Conservation (phyloP, 2,888 invertebrate genomes). For the Trisateles emortualis region DNA sequence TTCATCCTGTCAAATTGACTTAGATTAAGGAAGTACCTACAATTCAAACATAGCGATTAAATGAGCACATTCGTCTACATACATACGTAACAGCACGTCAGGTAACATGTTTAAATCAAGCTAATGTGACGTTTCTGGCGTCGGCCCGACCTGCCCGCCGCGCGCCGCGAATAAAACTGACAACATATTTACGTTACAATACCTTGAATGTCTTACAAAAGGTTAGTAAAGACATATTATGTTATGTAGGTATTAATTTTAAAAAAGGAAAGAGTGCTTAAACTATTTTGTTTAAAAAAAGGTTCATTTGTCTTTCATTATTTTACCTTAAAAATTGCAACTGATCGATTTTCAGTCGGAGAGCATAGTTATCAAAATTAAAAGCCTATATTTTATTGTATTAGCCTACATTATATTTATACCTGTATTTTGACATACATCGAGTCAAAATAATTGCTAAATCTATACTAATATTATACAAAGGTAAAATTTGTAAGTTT, state of each 20-base stretch:
- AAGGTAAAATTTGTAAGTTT: no score
- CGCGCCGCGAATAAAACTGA: constrained; percentile 52
- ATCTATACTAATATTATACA: no score
- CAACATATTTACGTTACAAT: constrained; percentile 36
- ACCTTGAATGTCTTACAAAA: constrained; percentile 4
- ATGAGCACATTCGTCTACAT: constrained; percentile 48
- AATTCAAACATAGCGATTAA: constrained; percentile 39
- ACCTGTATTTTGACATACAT: no score
- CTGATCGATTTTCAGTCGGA: no score
- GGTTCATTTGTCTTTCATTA: no score
- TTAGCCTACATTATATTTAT: no score
- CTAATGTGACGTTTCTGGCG: constrained; percentile 79
- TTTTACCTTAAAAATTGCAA: no score
- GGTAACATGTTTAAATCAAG: constrained; percentile 81
- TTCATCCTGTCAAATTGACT: background rate
- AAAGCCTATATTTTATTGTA: no score
- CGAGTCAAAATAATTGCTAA: no score
- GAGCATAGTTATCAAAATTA: no score
- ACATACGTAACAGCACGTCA: constrained; percentile 53
- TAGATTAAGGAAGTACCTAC: constrained; percentile 2
- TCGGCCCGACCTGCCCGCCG: constrained; percentile 62
- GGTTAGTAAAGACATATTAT: background rate
- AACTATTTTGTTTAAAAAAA: no score
- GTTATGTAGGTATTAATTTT: background rate
- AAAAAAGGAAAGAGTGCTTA: no score